Evolutionary conservation across 2,113 vertebrate genomes (phyloP), one percentile per base, ranked within the genome.

Genomic region (Oryzias woworae): DNA sequence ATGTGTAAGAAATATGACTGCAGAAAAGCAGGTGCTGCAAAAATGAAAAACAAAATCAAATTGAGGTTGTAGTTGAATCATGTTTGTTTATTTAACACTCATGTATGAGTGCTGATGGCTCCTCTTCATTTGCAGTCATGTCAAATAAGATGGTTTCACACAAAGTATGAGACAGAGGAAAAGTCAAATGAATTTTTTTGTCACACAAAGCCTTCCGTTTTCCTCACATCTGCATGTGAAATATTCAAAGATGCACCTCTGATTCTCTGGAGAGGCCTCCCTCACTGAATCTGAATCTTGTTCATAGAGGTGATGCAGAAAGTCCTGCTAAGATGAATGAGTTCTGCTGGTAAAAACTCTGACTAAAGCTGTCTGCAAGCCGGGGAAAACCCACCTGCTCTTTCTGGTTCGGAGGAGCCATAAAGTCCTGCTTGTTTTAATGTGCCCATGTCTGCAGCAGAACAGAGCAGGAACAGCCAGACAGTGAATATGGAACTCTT

Each of bases 231-330:
- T 69, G 70, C 58, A 62, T 26, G 48, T 18, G 69, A 78, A 80
- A 81, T 48, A 73, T 16, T 75, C 51, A 70, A 71, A 78, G 68
- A 77, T 0, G n/a, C 45, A 61, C 44, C 7, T 66, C 31, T 53
- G 49, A 58, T 72, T 67, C 62, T 52, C 50, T 0, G 18, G 49
- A 54, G 55, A 64, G 46, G 64, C 56, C 15, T 55, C 12, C 45
- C 58, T 57, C 67, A 68, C 68, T 83, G 58, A 63, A 16, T 14
- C 57, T 22, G 69, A 81, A 78, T 78, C 75, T 66, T 28, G 68
- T 73, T 74, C 46, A 62, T 62, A 48, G 50, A 81, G 57, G 22
- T 59, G 36, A 61, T 44, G 58, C 52, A 26, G 28, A 51, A 55
- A 42, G 66, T n/a, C 42, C 48, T 57, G 17, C 26, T n/a, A 3